A percentile compares a stretch with the other conserved stretches of the same genome.
Conservation (phyloP, 1,140 invertebrate genomes). For the Bombus sylvicola region DNA sequence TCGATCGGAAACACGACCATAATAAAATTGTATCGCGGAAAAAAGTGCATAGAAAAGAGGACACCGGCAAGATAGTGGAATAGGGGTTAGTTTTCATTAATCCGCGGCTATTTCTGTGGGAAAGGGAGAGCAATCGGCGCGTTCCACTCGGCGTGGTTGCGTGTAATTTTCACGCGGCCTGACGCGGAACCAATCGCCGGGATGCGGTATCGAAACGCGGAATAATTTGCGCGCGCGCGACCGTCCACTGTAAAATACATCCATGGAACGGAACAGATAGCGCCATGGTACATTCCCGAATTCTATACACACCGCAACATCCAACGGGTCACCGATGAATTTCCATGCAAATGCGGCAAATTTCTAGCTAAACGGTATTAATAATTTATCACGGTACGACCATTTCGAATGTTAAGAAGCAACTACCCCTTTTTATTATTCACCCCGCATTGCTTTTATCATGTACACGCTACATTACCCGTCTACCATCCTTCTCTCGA, state of each 20-base stretch:
- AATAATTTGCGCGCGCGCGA: conserved; percentile 1
- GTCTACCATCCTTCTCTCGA: too few relatives aligned
- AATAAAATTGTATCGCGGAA: not conserved
- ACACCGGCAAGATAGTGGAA: not conserved
- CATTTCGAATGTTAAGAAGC: conserved; percentile 33
- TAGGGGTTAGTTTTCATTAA: not conserved
- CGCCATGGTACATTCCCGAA: not conserved
- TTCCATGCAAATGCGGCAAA: conserved; percentile 44
- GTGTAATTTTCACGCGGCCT: conserved; percentile 30
- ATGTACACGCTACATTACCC: conserved; percentile 28
- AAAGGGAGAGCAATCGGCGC: not conserved
- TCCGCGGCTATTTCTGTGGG: not conserved
- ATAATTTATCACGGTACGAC: conserved; percentile 28
- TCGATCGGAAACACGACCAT: not conserved
- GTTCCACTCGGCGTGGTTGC: not conserved
- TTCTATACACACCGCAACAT: not conserved
- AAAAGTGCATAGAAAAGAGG: not conserved
- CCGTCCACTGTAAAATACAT: not conserved
- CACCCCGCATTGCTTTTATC: conserved; percentile 39
- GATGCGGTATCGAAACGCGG: not conserved
- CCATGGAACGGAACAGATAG: conserved; percentile 5
- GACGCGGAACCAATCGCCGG: not conserved
- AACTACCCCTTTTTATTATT: conserved; percentile 35
- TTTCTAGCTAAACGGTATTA: conserved; percentile 46
- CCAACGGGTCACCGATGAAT: conserved; percentile 17